Base-by-base conservation (phyloP, 2,113 vertebrate species). In the Notothenia rossii region DNA sequence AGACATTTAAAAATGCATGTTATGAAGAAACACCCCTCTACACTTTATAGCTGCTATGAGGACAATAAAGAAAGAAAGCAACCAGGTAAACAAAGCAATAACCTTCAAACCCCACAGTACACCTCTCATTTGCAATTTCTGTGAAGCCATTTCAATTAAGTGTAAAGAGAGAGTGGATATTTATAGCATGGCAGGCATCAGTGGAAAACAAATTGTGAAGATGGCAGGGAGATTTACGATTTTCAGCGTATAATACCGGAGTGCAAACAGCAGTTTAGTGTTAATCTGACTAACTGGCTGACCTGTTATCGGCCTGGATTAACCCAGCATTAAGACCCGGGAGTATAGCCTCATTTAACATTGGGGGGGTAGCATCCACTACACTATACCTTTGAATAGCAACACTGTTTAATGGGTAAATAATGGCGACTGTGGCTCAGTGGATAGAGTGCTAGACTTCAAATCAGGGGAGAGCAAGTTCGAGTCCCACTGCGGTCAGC, bases 271-370 rank as follows among this genome's bases (percentile, higher is more conserved):
- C 55, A 15, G 53, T 54, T 54, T n/a, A 3, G 2, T 10, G 54
- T 36, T 65, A 72, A 80, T 67, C 70, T 79, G 15, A 43, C 53
- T 59, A 25, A 72, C 68, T 50, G 10, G 43, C 43, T 72, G 68
- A 79, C 68, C 68, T 49, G 76, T 54, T 46, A 45, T n/a, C 49
- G 59, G 17, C 10, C 60, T 40, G 68, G 77, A 72, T 72, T 50
- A 72, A 65, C 29, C 61, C 15, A 18, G 45, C 67, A 17, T 33
- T 2, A 13, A 7, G 10, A 62, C 2, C 7, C 1, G 33, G 22
- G 15, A 18, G 10, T 18, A 7, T 3, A 25, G 33, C 5, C 43
- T 48, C 36, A 36, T 36, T 36, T 36, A 36, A 36, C 10, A 59
- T 25, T 43, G 25, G 18, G 33, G 8, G 46, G 15, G 20, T 29